phyloP scores from a whole-genome alignment of 1,140 invertebrate genomes.

The Trichoplusia ni region DNA sequence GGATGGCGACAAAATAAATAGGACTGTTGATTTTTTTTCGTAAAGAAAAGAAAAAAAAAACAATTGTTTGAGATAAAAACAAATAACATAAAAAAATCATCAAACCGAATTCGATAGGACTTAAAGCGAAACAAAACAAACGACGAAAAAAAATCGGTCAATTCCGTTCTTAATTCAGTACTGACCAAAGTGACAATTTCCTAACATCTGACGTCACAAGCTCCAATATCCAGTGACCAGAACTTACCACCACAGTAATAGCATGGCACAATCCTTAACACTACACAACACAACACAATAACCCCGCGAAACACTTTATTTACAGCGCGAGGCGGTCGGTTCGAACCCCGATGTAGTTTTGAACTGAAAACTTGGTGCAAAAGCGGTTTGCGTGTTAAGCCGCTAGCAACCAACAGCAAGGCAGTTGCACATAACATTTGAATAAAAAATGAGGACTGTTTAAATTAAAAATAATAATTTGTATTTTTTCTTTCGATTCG shows the following conservation, averaged over 20 bases:
- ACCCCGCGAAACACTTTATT: background rate
- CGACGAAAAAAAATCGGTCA: no score
- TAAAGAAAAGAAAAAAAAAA: no score
- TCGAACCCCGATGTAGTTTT: constrained; percentile 59
- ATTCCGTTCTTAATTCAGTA: no score
- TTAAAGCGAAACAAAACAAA: no score
- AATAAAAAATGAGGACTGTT: constrained; percentile 12
- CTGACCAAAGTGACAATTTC: no score
- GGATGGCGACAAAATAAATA: no score
- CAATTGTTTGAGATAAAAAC: no score
- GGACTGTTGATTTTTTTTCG: no score
- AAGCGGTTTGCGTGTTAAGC: constrained; percentile 65
- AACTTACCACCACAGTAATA: constrained; percentile 21
- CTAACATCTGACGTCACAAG: no score
- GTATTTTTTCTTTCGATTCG: background rate
- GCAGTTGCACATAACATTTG: constrained; percentile 44
- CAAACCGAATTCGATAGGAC: no score
- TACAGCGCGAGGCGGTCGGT: constrained; percentile 45
- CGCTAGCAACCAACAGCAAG: constrained; percentile 57
- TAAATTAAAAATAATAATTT: background rate
- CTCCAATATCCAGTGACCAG: no score
- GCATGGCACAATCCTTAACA: constrained; percentile 16
- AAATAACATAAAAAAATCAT: no score
- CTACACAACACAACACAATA: constrained; percentile 15
- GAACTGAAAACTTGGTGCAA: constrained; percentile 68